A percentile compares a stretch with the other conserved stretches of the same genome.
These are phyloP conservation scores for Tineola bisselliella DNA, from an alignment of 2,888 invertebrate species.

Conservation along the genomic window DNA sequence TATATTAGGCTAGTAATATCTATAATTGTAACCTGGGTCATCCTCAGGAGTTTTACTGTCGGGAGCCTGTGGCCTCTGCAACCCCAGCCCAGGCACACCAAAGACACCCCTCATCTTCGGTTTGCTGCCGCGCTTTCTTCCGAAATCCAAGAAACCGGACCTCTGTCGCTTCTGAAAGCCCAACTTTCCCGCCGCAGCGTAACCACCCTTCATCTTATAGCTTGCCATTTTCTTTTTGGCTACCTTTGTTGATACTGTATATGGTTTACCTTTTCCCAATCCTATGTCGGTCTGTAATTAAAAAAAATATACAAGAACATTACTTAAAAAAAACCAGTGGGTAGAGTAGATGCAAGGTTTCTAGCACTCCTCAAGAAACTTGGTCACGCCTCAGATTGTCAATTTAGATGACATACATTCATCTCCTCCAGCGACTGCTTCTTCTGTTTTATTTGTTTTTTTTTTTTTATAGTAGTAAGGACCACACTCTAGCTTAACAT, in stretches of 20 bases:
- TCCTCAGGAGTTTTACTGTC: conserved; percentile 60
- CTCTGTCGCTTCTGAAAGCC: conserved; percentile 79
- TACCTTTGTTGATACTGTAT: conserved; percentile 76
- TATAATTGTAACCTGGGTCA: conserved; percentile 62
- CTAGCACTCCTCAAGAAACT: too few species aligned
- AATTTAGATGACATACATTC: too few species aligned
- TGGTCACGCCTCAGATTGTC: too few species aligned
- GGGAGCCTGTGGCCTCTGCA: conserved; percentile 73
- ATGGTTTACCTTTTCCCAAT: conserved; percentile 83
- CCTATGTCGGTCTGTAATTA: conserved; percentile 66
- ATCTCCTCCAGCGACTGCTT: too few species aligned
- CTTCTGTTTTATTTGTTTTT: too few species aligned
- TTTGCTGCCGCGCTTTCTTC: conserved; percentile 85
- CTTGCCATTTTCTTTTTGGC: conserved; percentile 81
- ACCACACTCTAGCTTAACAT: too few species aligned
- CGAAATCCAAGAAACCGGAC: conserved; percentile 73
- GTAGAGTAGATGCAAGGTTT: too few species aligned
- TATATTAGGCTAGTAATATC: too few species aligned
- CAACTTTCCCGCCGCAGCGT: conserved; percentile 71
- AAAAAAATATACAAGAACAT: conserved; percentile 15
- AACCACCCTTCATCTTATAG: conserved; percentile 73
- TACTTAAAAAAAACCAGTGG: too few species aligned
- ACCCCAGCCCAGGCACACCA: conserved; percentile 80
- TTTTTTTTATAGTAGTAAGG: too few species aligned
- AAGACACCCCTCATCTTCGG: conserved; percentile 88